phyloP scores from a whole-genome alignment of 1,140 invertebrate species.

The Melanaphis sacchari region DNA sequence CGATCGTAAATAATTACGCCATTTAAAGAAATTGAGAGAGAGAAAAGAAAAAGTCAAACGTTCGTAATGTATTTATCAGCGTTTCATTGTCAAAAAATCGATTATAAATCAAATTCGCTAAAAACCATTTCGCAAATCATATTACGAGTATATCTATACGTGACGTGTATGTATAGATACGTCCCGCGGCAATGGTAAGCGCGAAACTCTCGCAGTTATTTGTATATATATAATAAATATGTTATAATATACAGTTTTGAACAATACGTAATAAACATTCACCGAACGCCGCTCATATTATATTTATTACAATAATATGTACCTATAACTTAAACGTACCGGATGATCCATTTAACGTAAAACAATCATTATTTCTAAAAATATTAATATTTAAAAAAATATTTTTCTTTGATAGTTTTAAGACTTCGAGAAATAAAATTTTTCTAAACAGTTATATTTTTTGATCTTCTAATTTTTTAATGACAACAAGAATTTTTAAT shows the following conservation, averaged over 20 bases:
- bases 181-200: not conserved
- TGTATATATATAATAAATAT: not conserved
- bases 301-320: not conserved
- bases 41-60: constrained; percentile 43
- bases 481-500: no score
- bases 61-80: not conserved
- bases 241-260: not conserved
- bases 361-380: no score
- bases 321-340: not conserved
- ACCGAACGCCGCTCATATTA: not conserved
- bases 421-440: no score
- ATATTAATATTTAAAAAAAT: no score
- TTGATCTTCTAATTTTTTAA: no score
- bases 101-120: constrained; percentile 48
- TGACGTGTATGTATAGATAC: not conserved
- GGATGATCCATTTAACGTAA: no score
- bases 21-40: constrained; percentile 45
- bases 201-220: not conserved
- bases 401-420: no score
- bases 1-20: constrained; percentile 53
- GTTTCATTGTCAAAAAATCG: constrained; percentile 49
- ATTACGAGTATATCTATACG: not conserved
- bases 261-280: constrained; percentile 37
- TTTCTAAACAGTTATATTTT: no score
- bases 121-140: constrained; percentile 17